Evolutionary conservation across 2,888 invertebrate species (phyloP), one percentile per base, ranked within the genome.

Genomic region (Leptopilina syphax): DNA sequence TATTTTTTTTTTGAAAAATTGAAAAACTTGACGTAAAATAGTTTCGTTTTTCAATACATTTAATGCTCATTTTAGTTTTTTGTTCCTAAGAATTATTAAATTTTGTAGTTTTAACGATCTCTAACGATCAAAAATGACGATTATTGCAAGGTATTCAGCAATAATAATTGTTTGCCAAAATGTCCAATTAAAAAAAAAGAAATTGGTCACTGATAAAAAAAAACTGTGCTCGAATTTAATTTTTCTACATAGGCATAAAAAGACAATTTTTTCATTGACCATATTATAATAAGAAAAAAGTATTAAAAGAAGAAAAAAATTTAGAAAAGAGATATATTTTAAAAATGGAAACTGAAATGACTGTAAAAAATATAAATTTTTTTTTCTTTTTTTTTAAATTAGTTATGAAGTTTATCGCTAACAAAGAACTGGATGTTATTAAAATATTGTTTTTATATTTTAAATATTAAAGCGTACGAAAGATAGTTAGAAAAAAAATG

Each of bases 321-420:
- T 73, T 73, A 54, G 34, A 9, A 50, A 70, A 54, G 7, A 73
- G 73, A 73, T 12, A 57, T 41, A 57, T 73, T 34, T 73, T 57
- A 9, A 34, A 57, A 73, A 73, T 34, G 7, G 34, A 57, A 9
- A 34, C 57, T 73, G 57, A 73, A 54, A 50, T 67, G 67, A 67
- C 80, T 88, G 2, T 73, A 84, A 70, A 10, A 79, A 60, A 1
- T 84, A 89, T 83, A 79, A 47, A 34, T 5, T 18, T 63, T 77
- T n/a, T 44, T 57, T 57, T 57, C 57, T 34, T 4, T 54, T 50
- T 34, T 57, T 3, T 13, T 27, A 34, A 27, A 34, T 73, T 10
- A 73, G 27, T 57, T 73, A 9, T 7, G 1, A 18, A 8, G 10
- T 10, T 18, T 12, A 47, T 18, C 24, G 7, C 44, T 67, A 68